Evolutionary conservation across 2,113 vertebrate genomes (phyloP).

Genomic region (Noctilio leporinus): DNA sequence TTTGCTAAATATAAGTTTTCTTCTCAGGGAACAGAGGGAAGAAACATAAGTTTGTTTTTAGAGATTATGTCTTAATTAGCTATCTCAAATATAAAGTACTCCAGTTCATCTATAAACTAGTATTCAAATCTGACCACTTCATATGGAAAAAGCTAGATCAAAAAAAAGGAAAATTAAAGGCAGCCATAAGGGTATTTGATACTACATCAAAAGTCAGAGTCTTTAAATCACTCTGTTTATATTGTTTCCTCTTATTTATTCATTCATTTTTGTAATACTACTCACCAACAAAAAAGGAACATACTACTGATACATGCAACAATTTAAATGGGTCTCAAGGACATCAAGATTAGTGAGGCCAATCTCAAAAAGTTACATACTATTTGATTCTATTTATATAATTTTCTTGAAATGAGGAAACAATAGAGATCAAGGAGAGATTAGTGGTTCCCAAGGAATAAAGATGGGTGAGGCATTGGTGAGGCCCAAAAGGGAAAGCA

Average conservation of each 20-base stretch:
- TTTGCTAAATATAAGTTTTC: slow-evolving; percentile 51
- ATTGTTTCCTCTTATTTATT: slow-evolving; percentile 20
- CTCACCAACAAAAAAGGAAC: background rate
- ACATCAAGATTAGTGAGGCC: background rate
- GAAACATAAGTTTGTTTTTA: slow-evolving; percentile 54
- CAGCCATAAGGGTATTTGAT: slow-evolving; percentile 41
- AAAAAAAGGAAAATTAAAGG: slow-evolving; percentile 47
- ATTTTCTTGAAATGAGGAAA: background rate
- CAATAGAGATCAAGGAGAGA: background rate
- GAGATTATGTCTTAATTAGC: slow-evolving; percentile 61
- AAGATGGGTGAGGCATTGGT: background rate
- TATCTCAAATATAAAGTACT: slow-evolving; percentile 8
- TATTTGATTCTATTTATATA: background rate
- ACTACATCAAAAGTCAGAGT: slow-evolving; percentile 3
- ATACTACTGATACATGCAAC: background rate
- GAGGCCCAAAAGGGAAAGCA: background rate
- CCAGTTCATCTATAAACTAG: slow-evolving; percentile 50
- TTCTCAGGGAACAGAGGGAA: slow-evolving; percentile 44
- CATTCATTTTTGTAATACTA: background rate
- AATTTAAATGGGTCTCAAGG: background rate
- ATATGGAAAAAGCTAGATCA: slow-evolving; percentile 40
- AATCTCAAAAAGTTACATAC: background rate
- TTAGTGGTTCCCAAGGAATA: background rate
- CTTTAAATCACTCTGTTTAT: background rate
- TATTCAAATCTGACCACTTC: slow-evolving; percentile 53